A percentile compares a stretch with the other conserved stretches of the same genome.
Conservation (phyloP, 2,888 invertebrate species). For the Bellardia pandia region DNA sequence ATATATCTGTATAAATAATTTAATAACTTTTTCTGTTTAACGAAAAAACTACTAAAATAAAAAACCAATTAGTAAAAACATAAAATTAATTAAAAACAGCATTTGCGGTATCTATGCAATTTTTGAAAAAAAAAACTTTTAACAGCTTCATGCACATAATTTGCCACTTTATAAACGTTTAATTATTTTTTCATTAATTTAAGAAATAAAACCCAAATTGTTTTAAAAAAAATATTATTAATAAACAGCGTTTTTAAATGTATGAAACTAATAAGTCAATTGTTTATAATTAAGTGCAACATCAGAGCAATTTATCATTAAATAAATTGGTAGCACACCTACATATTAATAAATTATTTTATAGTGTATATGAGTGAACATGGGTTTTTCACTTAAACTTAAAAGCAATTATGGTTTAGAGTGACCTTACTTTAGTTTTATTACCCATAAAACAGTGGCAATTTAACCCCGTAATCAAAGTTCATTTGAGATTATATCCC, state of each 20-base stretch:
- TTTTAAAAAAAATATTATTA: constrained; percentile 34
- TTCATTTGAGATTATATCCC: too few species aligned
- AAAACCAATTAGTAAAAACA: constrained; percentile 22
- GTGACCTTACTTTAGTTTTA: background rate
- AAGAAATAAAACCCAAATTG: constrained; percentile 1
- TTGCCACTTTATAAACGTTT: background rate
- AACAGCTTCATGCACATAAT: constrained; percentile 36
- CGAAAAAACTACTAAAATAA: constrained; percentile 6
- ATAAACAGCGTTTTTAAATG: constrained; percentile 36
- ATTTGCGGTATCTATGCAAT: constrained; percentile 54
- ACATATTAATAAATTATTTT: constrained; percentile 1
- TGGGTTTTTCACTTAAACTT: background rate
- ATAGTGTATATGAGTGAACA: constrained; percentile 11
- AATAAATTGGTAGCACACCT: constrained; percentile 34
- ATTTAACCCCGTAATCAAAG: too few species aligned
- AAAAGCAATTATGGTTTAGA: constrained; percentile 4
- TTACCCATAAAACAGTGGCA: background rate
- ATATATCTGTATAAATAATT: constrained; percentile 18
- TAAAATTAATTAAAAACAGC: constrained; percentile 62
- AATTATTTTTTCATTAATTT: constrained; percentile 20
- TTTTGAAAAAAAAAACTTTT: constrained; percentile 21
- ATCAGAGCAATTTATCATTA: constrained; percentile 42
- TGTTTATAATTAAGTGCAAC: constrained; percentile 55
- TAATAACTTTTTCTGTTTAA: constrained; percentile 6
- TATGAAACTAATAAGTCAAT: constrained; percentile 46